Evolutionary conservation across 2,797 vertebrate genomes (phyloP), one percentile per base, ranked within the genome.

Genomic region (Catharus ustulatus): DNA sequence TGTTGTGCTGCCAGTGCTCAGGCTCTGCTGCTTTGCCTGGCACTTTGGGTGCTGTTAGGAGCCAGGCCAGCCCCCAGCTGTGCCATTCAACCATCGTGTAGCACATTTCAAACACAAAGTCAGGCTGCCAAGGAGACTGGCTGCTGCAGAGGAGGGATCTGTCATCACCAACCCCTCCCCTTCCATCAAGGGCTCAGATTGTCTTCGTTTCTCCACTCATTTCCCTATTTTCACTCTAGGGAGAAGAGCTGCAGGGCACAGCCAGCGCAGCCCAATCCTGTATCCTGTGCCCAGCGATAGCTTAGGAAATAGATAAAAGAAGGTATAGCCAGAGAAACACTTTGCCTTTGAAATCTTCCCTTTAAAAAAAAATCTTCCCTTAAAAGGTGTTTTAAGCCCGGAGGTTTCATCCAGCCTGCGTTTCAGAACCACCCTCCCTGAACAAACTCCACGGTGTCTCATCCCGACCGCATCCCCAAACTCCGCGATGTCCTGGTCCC

Each of bases 261-360:
- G 32, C 46, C 71, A 69, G 4, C 7, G 2, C 30, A 42, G 18
- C 2, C 34, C 72, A n/a, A 6, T 20, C 36, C 36, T 27, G 16
- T 14, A 7, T 29, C 38, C 42, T 4, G 16, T 15, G 20, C 61
- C 36, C 48, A 71, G 40, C 0, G 0, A 26, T 4, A 27, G 15
- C 21, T 76, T 36, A 27, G 32, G 10, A 14, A 55, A 74, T 45
- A 40, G 13, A 9, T 19, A 11, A 75, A 81, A 76, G 6, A 73
- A 54, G 15, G 3, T 10, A 15, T 0, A 62, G 15, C 24, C 40
- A 49, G 73, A 64, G 26, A 61, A 86, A 85, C 17, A 6, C 15
- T 52, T 59, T 13, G 27, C 13, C 32, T 79, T 32, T 1, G 10
- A 66, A 79, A 32, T 13, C 17, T 16, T 27, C 48, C 16, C 49